Evolutionary conservation across 2,888 invertebrate species (phyloP), one percentile per base, ranked within the genome.

Genomic region (Scaptomyza parva): DNA sequence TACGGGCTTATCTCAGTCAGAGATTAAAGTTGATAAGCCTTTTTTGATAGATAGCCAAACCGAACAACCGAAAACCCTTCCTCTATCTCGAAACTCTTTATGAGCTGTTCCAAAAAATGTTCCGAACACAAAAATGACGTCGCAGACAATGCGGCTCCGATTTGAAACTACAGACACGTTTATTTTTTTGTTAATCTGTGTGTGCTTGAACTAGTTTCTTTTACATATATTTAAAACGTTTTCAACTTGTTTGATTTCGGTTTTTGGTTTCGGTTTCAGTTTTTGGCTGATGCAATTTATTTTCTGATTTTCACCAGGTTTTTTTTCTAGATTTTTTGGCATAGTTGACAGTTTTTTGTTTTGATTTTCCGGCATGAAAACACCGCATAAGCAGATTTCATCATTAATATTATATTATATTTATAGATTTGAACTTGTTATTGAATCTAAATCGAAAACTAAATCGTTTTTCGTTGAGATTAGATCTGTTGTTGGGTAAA

Each of bases 191-290:
- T 39, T 53, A 20, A 18, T 41, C 65, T 1, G 24, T 7, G 24
- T 74, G 73, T 66, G 70, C 75, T 71, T 75, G 71, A 76, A 68
- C 71, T 71, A 76, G 71, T 71, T 74, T 70, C 9, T 33, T n/a
- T n/a, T n/a, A n/a, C n/a, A n/a, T n/a, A n/a, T n/a, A n/a, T n/a
- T n/a, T n/a, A n/a, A n/a, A n/a, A n/a, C n/a, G n/a, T 17, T 12
- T 18, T 12, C 11, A 28, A 45, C 12, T 41, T 26, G 43, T 33
- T 60, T 44, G 12, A 48, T 40, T 60, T 55, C 35, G 20, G 33
- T 47, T 39, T 37, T 28, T 40, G 53, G 28, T n/a, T n/a, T n/a
- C n/a, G n/a, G n/a, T n/a, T n/a, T n/a, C n/a, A n/a, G n/a, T n/a
- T n/a, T n/a, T n/a, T 58, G 68, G 68, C 76, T 75, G 68, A 71